phyloP scores from a whole-genome alignment of 2,113 vertebrate genomes.

The Scytalopus superciliaris region DNA sequence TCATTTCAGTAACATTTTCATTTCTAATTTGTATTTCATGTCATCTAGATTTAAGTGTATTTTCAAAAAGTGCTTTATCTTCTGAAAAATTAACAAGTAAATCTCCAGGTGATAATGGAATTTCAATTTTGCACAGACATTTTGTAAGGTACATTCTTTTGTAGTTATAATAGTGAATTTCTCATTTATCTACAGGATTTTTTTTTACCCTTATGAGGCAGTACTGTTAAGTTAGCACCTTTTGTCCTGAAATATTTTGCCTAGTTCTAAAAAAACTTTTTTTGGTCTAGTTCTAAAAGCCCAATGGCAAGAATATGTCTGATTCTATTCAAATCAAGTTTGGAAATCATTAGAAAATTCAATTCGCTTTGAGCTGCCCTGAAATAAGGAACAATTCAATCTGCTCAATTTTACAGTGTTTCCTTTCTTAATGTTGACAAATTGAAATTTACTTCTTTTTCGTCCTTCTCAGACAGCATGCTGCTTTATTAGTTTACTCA shows the following conservation, averaged over 20 bases:
- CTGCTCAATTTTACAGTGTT: neutral
- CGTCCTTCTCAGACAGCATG: neutral
- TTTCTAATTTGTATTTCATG: constrained; percentile 40
- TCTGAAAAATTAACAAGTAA: constrained; percentile 44
- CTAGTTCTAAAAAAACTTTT: neutral
- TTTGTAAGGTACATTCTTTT: constrained; percentile 20
- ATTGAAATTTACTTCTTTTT: neutral
- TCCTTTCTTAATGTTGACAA: neutral
- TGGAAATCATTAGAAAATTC: neutral
- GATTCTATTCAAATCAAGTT: neutral
- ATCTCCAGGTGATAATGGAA: constrained; percentile 38
- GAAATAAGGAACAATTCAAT: neutral
- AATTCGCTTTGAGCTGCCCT: neutral
- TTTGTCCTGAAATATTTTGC: neutral
- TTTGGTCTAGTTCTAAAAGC: neutral
- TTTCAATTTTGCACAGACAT: constrained; percentile 52
- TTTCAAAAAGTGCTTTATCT: constrained; percentile 28
- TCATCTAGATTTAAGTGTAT: constrained; percentile 15
- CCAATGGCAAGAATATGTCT: neutral
- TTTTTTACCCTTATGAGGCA: neutral
- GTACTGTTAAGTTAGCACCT: neutral
- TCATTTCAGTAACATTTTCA: constrained; percentile 32
- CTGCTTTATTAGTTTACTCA: neutral
- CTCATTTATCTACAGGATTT: neutral
- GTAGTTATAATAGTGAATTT: neutral